Conservation (phyloP, 1,140 invertebrate species). For the Drosophila watanabei region DNA sequence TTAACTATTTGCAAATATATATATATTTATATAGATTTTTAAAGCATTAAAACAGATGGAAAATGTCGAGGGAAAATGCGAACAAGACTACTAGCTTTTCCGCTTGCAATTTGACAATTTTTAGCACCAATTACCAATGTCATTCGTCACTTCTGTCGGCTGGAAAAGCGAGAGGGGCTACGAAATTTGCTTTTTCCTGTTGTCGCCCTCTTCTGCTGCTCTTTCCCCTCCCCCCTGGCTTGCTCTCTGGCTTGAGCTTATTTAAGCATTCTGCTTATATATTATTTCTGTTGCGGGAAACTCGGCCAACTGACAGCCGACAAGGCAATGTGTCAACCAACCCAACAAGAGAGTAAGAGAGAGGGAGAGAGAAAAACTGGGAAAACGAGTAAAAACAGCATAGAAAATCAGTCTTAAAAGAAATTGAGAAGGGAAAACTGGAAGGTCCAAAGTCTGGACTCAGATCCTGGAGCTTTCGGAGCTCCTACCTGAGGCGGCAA, state of each 20-base stretch:
- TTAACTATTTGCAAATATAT: conserved; percentile 10
- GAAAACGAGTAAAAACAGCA: conserved; percentile 14
- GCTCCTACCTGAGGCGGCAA: conserved; percentile 22
- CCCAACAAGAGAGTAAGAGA: background rate
- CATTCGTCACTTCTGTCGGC: conserved; percentile 57
- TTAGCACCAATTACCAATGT: conserved; percentile 69
- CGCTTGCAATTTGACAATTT: conserved; percentile 62
- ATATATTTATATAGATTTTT: conserved; percentile 6
- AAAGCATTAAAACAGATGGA: conserved; percentile 28
- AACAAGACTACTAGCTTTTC: conserved; percentile 9
- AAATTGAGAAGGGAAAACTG: conserved; percentile 10
- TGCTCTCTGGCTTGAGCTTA: conserved; percentile 28
- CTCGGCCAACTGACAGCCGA: conserved; percentile 52
- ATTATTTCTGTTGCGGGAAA: conserved; percentile 53
- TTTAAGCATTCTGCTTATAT: conserved; percentile 61
- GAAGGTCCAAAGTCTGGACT: background rate
- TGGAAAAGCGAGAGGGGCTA: background rate
- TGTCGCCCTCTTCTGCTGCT: background rate
- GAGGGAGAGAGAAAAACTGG: conserved; percentile 4
- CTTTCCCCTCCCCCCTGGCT: too few relatives aligned
- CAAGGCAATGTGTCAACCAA: conserved; percentile 43
- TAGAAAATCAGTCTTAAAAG: conserved; percentile 15
- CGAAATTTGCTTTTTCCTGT: conserved; percentile 15
- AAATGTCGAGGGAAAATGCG: background rate
- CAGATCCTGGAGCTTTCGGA: background rate